A percentile compares a stretch with the other conserved stretches of the same genome.
Conservation (phyloP, 2,113 vertebrate species). For the Cryptotis parvus region DNA sequence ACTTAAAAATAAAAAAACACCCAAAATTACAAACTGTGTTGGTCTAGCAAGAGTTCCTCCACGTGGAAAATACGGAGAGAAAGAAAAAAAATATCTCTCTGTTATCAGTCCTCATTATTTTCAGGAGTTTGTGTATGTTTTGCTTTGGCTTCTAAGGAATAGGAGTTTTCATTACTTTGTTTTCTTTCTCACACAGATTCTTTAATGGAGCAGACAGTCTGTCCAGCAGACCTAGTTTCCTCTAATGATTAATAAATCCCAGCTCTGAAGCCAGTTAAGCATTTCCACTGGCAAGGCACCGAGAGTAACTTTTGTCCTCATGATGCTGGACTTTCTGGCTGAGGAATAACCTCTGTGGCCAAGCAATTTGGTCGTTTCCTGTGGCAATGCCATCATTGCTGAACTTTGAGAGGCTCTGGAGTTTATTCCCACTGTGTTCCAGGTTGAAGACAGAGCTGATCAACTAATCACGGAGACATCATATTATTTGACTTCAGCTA, state of each 20-base stretch:
- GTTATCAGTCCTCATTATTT: background rate
- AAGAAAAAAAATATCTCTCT: background rate
- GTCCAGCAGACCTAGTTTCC: constrained; percentile 32
- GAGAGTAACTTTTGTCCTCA: background rate
- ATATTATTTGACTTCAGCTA: constrained; percentile 99
- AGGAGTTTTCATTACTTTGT: background rate
- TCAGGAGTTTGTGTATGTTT: background rate
- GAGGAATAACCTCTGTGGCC: constrained; percentile 98
- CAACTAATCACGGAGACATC: constrained; percentile 99
- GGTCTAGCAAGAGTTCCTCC: background rate
- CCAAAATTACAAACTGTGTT: background rate
- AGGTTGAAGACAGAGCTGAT: constrained; percentile 95
- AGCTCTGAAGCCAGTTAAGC: background rate
- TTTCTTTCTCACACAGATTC: constrained; percentile 68
- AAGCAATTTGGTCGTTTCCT: constrained; percentile 96
- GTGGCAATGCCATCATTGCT: constrained; percentile 98
- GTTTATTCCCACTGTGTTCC: constrained; percentile 96
- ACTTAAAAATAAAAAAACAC: too few species aligned
- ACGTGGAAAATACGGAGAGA: background rate
- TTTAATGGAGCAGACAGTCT: constrained; percentile 72
- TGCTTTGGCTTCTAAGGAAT: background rate
- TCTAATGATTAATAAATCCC: constrained; percentile 29
- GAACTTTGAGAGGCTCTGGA: constrained; percentile 97
- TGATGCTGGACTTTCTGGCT: constrained; percentile 97
- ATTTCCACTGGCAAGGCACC: accelerated